These are phyloP conservation scores for Corythornis cristatus DNA, from an alignment of 2,113 vertebrate species.

Conservation along the genomic window DNA sequence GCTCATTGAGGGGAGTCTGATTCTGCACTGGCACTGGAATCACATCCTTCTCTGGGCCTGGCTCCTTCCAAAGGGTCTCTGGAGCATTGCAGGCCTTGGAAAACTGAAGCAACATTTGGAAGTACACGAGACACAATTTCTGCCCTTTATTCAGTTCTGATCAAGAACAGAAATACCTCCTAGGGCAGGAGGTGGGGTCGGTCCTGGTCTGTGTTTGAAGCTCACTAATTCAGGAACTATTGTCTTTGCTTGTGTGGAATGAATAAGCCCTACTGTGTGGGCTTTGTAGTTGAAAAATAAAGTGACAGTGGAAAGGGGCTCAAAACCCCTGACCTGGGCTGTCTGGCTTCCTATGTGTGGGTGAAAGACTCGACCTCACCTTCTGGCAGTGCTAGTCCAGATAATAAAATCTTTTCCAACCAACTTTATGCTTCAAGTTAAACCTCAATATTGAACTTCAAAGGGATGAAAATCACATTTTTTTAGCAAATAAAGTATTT, in stretches of 20 bases:
- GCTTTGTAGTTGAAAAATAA: not conserved
- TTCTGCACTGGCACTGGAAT: not conserved
- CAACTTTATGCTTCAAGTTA: not conserved
- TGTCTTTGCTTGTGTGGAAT: not conserved
- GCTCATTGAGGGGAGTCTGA: not conserved
- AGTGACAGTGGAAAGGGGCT: not conserved
- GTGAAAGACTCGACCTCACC: not conserved
- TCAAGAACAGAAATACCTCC: not conserved
- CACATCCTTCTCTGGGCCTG: not conserved
- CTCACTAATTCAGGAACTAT: not conserved
- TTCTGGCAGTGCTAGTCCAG: not conserved
- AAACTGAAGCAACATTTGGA: not conserved
- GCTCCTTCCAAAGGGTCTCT: not conserved
- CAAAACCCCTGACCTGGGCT: not conserved
- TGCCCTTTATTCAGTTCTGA: not conserved
- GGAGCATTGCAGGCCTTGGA: not conserved
- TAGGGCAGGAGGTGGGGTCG: not conserved
- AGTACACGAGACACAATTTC: not conserved
- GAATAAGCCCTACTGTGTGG: not conserved
- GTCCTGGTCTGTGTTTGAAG: not conserved
- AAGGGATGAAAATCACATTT: not conserved
- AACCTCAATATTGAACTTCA: not conserved
- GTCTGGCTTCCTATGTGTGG: not conserved
- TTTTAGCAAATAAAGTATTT: not conserved
- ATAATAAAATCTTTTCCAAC: not conserved